These are phyloP conservation scores for Temnothorax rugatulus DNA, from an alignment of 2,888 invertebrate genomes.

Conservation along the genomic window DNA sequence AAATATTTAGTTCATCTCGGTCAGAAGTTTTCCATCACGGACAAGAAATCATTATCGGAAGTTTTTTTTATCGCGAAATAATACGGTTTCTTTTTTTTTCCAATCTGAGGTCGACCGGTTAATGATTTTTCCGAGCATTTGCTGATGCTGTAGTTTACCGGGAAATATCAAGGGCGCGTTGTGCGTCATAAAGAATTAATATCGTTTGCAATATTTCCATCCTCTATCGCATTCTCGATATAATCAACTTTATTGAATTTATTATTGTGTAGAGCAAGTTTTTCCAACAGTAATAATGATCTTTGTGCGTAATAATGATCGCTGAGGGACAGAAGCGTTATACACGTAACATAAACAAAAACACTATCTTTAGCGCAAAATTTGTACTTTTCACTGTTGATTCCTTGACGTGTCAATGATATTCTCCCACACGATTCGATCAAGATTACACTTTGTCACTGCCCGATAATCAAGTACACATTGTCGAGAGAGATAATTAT, in stretches of 20 bases:
- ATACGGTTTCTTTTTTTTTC: not conserved
- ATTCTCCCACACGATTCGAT: not conserved
- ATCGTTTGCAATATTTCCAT: not conserved
- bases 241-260: not conserved
- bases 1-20: not conserved
- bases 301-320: not conserved
- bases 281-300: not conserved
- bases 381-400: not conserved
- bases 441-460: constrained; percentile 40
- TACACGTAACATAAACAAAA: not conserved
- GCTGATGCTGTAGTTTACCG: not conserved
- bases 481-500: not conserved
- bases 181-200: not conserved
- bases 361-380: not conserved
- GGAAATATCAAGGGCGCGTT: not conserved
- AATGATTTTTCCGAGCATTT: not conserved
- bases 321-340: not conserved
- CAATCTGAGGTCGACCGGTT: not conserved
- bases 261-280: not conserved
- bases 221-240: not conserved
- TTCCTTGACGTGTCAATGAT: not conserved
- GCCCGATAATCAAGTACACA: not conserved
- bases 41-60: too few species aligned
- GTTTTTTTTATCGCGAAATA: too few species aligned
- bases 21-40: too few species aligned